Evolutionary conservation across 1,140 invertebrate genomes (phyloP), one percentile per base, ranked within the genome.

Genomic region (Potamilus streckersoni): DNA sequence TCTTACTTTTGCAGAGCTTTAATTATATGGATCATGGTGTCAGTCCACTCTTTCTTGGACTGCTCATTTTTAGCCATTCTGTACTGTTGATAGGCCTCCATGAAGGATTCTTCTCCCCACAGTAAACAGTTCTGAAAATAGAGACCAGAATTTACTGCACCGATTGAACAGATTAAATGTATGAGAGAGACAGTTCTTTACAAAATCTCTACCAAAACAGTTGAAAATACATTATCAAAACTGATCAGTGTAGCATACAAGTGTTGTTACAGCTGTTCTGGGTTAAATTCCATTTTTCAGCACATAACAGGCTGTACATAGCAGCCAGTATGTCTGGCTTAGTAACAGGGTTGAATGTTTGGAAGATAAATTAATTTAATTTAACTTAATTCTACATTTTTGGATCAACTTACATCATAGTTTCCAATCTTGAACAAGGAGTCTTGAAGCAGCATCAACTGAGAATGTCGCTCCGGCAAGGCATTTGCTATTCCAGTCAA

Each of bases 51-150:
- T 27, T 79, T 68, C 13, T 75, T 61, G 19, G 72, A 67, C 49
- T 63, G 69, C 56, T 66, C 73, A 31, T 17, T 60, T 69, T 17
- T 71, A 79, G n/a, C 75, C 76, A 13, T 80, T 84, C n/a, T 80
- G 79, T 88, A 90, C 56, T 86, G 80, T 17, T 85, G 78, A 17
- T 90, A 78, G 66, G 87, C 83, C 79, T 91, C 90, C 74, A 89
- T 81, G 56, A 96, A 90, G 82, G 93, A 94, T 76, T 91, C 92
- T 83, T 95, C 93, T 11, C 93, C 92, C 95, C 95, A 96, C 63
- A 93, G 89, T 64, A 95, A 93, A 87, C 94, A 95, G 73, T 93
- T 92, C 83, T 93, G 71, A 72, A 80, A 69, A 74, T 67, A 78
- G 78, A 69, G 31, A 57, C 74, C 16, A 74, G 58, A 20, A 31